These are phyloP conservation scores for Microtus pennsylvanicus DNA, from an alignment of 2,113 vertebrate genomes.

Conservation along the genomic window DNA sequence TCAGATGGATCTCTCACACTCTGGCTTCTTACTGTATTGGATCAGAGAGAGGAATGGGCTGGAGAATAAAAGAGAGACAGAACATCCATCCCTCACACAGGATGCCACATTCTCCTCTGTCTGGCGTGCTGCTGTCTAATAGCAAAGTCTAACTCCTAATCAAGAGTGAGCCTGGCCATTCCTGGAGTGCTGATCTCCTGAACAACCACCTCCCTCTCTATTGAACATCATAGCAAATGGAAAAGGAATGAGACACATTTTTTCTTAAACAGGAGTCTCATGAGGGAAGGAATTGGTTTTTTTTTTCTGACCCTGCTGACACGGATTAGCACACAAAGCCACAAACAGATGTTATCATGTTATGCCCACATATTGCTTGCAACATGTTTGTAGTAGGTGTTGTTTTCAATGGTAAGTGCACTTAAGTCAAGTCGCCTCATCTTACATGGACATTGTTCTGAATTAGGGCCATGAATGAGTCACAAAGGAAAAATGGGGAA, in stretches of 20 bases:
- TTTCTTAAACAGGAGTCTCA: not conserved
- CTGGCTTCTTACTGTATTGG: not conserved
- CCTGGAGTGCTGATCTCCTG: not conserved
- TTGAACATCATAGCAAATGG: not conserved
- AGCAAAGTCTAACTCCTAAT: not conserved
- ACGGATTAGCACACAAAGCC: not conserved
- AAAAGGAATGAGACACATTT: not conserved
- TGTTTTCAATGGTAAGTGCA: not conserved
- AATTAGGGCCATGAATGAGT: not conserved
- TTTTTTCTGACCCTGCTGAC: not conserved
- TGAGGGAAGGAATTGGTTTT: not conserved
- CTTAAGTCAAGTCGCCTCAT: not conserved
- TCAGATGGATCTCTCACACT: not conserved
- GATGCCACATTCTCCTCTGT: not conserved
- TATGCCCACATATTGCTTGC: not conserved
- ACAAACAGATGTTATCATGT: not conserved
- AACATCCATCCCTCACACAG: not conserved
- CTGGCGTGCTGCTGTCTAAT: not conserved
- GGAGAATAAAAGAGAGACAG: not conserved
- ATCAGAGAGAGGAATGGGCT: not conserved
- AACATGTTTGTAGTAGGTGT: not conserved
- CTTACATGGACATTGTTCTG: not conserved
- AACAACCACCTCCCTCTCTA: not conserved
- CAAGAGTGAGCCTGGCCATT: not conserved
- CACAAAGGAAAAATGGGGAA: not conserved